Conservation (phyloP, 1,140 invertebrate genomes). For the Calliphora vicina region DNA sequence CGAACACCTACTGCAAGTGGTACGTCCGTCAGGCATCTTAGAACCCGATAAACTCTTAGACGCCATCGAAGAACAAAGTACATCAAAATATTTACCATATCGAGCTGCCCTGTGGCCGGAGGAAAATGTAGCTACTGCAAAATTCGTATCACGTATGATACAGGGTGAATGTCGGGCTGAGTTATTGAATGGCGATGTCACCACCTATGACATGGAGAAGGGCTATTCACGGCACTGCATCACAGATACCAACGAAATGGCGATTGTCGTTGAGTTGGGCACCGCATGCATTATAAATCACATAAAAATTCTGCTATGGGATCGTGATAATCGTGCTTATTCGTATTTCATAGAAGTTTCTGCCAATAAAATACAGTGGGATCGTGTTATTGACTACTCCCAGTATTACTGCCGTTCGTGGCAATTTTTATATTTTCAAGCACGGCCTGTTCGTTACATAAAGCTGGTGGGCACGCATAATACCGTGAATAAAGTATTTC, state of each 20-base stretch:
- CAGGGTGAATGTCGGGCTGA: conserved; percentile 87
- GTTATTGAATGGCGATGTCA: conserved; percentile 86
- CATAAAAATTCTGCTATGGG: conserved; percentile 92
- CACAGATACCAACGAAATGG: conserved; percentile 74
- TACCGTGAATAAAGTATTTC: conserved; percentile 95
- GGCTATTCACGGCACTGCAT: conserved; percentile 93
- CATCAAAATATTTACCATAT: conserved; percentile 81
- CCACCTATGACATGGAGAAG: conserved; percentile 62
- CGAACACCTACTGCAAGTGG: conserved; percentile 85
- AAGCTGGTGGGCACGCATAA: conserved; percentile 94
- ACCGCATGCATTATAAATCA: conserved; percentile 93
- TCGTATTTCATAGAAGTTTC: conserved; percentile 97
- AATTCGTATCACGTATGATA: conserved; percentile 82
- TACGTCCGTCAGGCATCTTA: conserved; percentile 85
- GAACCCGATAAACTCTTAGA: conserved; percentile 91
- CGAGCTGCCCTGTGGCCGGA: conserved; percentile 82
- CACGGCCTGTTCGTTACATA: conserved; percentile 88
- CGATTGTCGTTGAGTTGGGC: conserved; percentile 89
- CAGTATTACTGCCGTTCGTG: conserved; percentile 93
- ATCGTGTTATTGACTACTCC: conserved; percentile 90
- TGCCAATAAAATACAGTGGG: conserved; percentile 95
- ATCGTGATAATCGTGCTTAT: conserved; percentile 91
- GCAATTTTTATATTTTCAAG: conserved; percentile 94
- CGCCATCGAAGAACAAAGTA: conserved; percentile 86
- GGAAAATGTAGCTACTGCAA: conserved; percentile 87